Conservation (phyloP, 2,113 vertebrate species). For the Corythornis vintsioides region DNA sequence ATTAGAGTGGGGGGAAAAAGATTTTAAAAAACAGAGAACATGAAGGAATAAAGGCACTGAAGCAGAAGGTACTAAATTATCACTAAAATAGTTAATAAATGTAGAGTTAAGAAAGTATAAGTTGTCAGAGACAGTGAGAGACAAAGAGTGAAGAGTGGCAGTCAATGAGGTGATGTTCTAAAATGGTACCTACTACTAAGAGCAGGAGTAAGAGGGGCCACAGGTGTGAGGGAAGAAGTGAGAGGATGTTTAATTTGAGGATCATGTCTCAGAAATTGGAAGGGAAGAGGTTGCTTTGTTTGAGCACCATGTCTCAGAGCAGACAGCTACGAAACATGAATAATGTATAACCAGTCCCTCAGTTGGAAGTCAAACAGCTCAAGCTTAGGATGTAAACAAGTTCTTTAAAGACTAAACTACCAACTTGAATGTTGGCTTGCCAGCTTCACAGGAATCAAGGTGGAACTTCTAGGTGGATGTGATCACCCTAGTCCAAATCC, state of each 20-base stretch:
- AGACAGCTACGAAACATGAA: neutral
- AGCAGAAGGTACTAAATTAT: neutral
- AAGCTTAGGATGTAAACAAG: neutral
- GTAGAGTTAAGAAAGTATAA: neutral
- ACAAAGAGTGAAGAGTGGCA: neutral
- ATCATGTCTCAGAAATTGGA: neutral
- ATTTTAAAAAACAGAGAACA: neutral
- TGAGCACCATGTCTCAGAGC: conserved; percentile 25
- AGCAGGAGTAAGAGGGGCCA: neutral
- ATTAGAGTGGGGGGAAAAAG: neutral
- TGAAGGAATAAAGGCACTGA: neutral
- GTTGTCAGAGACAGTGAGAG: neutral
- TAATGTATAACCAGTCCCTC: conserved; percentile 20
- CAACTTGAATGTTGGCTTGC: neutral
- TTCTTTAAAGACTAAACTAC: neutral
- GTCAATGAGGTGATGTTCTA: neutral
- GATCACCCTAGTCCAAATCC: neutral
- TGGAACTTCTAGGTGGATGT: neutral
- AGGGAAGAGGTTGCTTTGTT: neutral
- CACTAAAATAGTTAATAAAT: neutral
- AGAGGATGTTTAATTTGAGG: conserved; percentile 14
- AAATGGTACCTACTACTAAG: neutral
- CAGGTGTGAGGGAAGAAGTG: neutral
- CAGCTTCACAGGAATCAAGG: neutral
- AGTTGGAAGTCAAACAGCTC: conserved; percentile 24